Evolutionary conservation across 35 echinoderm and acorn worm species (phyloP), one percentile per base, ranked within the genome.

Genomic region (Strongylocentrotus purpuratus): DNA sequence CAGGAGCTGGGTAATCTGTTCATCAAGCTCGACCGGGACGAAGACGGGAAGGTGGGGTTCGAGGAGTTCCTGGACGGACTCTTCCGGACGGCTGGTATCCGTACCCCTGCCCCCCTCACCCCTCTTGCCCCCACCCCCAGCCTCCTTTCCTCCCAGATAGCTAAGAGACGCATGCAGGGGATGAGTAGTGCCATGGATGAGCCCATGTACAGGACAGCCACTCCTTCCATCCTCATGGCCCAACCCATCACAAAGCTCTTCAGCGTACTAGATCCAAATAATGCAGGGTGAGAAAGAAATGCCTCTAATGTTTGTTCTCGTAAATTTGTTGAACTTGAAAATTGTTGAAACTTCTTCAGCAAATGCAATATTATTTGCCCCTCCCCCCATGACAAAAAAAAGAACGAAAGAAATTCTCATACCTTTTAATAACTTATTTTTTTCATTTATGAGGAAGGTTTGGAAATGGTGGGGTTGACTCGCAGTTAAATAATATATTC

Each of bases 61-160:
- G 94, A 99, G 46, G 98, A 99, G 86, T 99, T 99, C 95, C 92
- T 99, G 8, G 93, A 96, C 55, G 98, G 98, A 47, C 94, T 99
- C 14, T 99, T 99, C 87, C 60, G 95, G 32, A 97, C 97, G 28
- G 97, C 95, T 47, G 96, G 96, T 31, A 71, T 96, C 45, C 94
- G 95, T 61, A 94, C 97, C 18, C 96, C 97, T 1, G 92, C 96
- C 55, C 46, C 88, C 12, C 88, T 92, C 17, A 96, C 96, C 86
- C 96, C 98, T 5, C 92, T 97, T 35, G 94, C 96, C n/a, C 90
- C 96, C 31, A 46, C 86, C 33, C 96, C 96, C 17, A 93, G 95
- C 48, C 58, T 70, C 0, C 85, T 97, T 5, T 58, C 92, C 2
- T 95, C 96, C 31, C 97, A 99, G 94, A 99, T 96, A 58, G 94